Base-by-base conservation (phyloP, 2,797 vertebrate genomes). In the Philypnodon macrostomus region DNA sequence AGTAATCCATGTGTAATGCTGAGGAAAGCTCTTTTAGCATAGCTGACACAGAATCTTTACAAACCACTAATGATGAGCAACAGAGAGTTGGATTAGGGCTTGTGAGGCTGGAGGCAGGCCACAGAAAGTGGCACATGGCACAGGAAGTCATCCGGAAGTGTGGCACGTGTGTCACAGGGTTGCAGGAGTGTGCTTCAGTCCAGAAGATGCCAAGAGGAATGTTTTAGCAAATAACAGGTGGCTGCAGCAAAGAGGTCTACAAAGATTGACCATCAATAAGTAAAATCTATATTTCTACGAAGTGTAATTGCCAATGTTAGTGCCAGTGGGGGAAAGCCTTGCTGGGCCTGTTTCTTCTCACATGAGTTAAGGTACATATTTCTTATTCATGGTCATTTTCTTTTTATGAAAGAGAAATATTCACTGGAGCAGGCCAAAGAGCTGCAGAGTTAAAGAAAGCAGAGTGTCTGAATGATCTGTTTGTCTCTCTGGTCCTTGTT, bases 1-100 rank as follows among this genome's bases (percentile, higher is more conserved):
- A 67, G 55, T 83, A 79, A 87, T 83, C 82, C 76, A n/a, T 34
- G 45, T 69, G 69, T 75, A 86, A 85, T 80, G 59, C 80, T 70
- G 59, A 53, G 61, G 58, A 84, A 83, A 83, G 72, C 69, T 81
- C 70, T 73, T 69, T 68, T 67, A 61, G 62, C 71, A 68, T 67
- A 72, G 63, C 65, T 70, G 74, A 84, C 80, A 75, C 65, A 76
- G 65, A 77, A 85, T 84, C 75, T 83, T 76, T 78, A 83, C 74
- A 70, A 78, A 68, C 70, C 75, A 77, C 67, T 73, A 64, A 70
- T 81, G 76, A 84, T 78, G 66, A 85, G 67, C 63, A 76, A 73
- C 67, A 71, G 68, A 84, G 71, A 79, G 69, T 71, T 79, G 77
- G 73, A 83, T 83, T 77, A 78, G 27, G 42, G 52, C 56, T 67